phyloP scores from a whole-genome alignment of 2,797 vertebrate species.

The Apodemus agrarius region DNA sequence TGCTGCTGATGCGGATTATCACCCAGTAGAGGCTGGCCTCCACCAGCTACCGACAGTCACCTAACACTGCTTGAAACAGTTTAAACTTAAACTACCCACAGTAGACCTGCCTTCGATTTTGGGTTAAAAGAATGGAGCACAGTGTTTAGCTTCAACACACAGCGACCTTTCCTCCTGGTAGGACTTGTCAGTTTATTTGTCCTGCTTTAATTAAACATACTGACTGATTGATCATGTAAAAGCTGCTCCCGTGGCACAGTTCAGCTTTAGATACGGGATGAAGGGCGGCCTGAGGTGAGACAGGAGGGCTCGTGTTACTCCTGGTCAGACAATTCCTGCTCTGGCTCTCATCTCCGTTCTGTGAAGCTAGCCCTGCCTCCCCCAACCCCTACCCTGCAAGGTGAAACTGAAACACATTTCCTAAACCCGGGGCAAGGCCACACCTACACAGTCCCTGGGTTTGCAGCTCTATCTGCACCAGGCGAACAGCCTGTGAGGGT shows the following conservation, averaged over 20 bases:
- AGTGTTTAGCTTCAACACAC: too few relatives aligned
- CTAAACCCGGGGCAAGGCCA: not conserved
- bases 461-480: not conserved
- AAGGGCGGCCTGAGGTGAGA: not conserved
- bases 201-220: not conserved
- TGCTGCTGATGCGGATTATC: not conserved
- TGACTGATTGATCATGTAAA: not conserved
- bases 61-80: not conserved
- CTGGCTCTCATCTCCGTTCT: not conserved
- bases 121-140: not conserved
- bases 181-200: not conserved
- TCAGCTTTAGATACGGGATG: not conserved
- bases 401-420: not conserved
- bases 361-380: rapidly evolving
- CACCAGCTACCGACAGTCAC: not conserved
- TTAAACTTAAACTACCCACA: rapidly evolving
- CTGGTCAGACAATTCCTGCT: rapidly evolving
- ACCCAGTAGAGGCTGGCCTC: not conserved
- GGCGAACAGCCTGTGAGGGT: not conserved
- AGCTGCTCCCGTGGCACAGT: not conserved
- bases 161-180: too few relatives aligned
- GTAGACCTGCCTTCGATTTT: too few relatives aligned
- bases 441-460: not conserved
- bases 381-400: rapidly evolving
- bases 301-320: not conserved